Evolutionary conservation across 2,113 vertebrate species (phyloP), one percentile per base, ranked within the genome.

Genomic region (Labeo catla): DNA sequence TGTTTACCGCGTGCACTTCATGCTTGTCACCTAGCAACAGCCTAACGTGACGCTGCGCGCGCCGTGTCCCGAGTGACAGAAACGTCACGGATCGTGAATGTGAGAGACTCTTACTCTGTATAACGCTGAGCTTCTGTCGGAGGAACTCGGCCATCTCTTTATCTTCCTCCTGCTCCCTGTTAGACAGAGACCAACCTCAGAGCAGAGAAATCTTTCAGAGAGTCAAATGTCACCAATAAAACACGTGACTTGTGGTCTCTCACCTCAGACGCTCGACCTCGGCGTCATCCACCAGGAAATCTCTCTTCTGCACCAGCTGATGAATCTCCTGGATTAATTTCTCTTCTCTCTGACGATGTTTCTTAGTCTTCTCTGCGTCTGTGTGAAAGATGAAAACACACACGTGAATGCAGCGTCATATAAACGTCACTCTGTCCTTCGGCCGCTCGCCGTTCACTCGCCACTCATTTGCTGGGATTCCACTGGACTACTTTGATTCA

Each of bases 141-240:
- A 99, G 96, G 91, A 98, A 99, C 92, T 99, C 98, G 0, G 96
- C 97, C 97, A 99, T 98, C 93, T 99, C 98, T 77, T 98, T 98
- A 91, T 99, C 98, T 93, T 99, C 98, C 92, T 99, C 98, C 87
- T 95, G 95, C 91, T 99, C 98, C 93, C 98, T 99, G 92, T 86
- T 9, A 45, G 63, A 72, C 39, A 39, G 4, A 3, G 36, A 68
- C 23, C 65, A 59, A 77, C 28, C 16, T 8, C 6, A 57, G 11
- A 68, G 9, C 12, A 15, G 28, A 34, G 28, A 68, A 15, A 68
- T 16, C 28, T 66, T 66, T 66, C 65, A 66, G 15, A 34, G 3
- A 39, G 1, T 36, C 65, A 13, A 65, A 66, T 12, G 28, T 74
- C 45, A 15, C 11, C 43, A 10, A 54, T 54, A 15, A 28, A 54